Evolutionary conservation across 2,113 vertebrate species (phyloP), one percentile per base, ranked within the genome.

Genomic region (Phainopepla nitens): DNA sequence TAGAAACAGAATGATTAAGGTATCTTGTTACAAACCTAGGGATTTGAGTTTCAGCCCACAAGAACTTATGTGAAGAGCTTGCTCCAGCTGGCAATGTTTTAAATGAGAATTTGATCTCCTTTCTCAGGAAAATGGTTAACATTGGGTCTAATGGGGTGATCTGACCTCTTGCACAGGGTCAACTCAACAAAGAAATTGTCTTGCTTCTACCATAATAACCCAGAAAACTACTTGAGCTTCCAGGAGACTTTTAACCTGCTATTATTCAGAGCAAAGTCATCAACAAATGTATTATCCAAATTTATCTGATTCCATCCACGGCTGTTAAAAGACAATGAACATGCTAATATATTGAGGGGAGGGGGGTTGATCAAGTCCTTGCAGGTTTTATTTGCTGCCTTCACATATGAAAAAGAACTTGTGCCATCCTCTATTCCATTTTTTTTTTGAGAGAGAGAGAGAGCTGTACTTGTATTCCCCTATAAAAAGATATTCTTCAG

Each of bases 11-110:
- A 71, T 64, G 31, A 78, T 84, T 94, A 78, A 71, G 14, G 28
- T 87, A 42, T 72, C 65, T 81, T 87, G 41, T 71, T 91, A 45
- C 31, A 94, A 94, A 92, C 39, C 17, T 33, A 53, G 65, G 53
- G 51, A 78, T 87, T 51, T 80, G 82, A 87, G 56, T 66, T 83
- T 87, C 76, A 87, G 33, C 60, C 39, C 47, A 62, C 33, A 31
- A 68, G 51, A 89, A 82, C 28, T 78, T 73, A 19, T 5, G 10
- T 31, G 28, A 65, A 90, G 49, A 73, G 5, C 17, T 75, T 78
- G 17, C n/a, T 86, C 14, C 54, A 94, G 31, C 16, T 86, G 71
- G 18, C 21, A 69, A 11, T n/a, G 15, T 92, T 90, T 88, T 70
- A 58, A 83, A 80, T 50, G 79, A 90, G 45, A 72, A 90, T 53